Evolutionary conservation across 2,888 invertebrate genomes (phyloP), one percentile per base, ranked within the genome.

Genomic region (Latrodectus elegans): DNA sequence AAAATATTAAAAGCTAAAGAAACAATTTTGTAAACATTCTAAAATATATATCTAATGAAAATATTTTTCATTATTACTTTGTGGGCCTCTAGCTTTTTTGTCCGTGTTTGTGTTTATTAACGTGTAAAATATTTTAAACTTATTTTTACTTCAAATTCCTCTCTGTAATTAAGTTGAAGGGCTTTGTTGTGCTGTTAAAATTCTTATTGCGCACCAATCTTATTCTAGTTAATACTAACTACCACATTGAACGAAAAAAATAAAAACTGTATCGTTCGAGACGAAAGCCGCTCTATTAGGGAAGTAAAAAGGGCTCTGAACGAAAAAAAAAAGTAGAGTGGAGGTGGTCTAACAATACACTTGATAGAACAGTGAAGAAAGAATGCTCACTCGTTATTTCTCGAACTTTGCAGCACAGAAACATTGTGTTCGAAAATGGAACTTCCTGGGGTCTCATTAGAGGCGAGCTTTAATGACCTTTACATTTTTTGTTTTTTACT

Each of bases 361-460:
- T 73, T 65, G 67, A 74, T 65, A 73, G 81, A 53, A 64, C n/a
- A 51, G 8, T 38, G 71, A 51, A 71, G 79, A 72, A 79, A 71
- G 55, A 11, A 67, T 53, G 65, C 38, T 71, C n/a, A 68, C 82
- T 82, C 75, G 82, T 74, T 82, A 82, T 75, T 75, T 82, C 75
- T 15, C 17, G 75, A 82, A 75, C 82, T 75, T 74, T 17, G 49
- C 11, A 68, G 75, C 67, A 17, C 26, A 49, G 79, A 80, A 82
- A 68, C 82, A 82, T 74, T 82, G 74, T 75, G 73, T 26, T 53
- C 68, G n/a, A 53, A 74, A 74, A 82, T 82, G 82, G 68, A 74
- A 68, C 73, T 81, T 81, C 73, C 73, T 73, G 73, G 17, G 74
- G 68, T 26, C 82, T 82, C 82, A 82, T 82, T 82, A 82, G 75